Evolutionary conservation across 2,113 vertebrate species (phyloP), one percentile per base, ranked within the genome.

Genomic region (Oceanodroma tethys): DNA sequence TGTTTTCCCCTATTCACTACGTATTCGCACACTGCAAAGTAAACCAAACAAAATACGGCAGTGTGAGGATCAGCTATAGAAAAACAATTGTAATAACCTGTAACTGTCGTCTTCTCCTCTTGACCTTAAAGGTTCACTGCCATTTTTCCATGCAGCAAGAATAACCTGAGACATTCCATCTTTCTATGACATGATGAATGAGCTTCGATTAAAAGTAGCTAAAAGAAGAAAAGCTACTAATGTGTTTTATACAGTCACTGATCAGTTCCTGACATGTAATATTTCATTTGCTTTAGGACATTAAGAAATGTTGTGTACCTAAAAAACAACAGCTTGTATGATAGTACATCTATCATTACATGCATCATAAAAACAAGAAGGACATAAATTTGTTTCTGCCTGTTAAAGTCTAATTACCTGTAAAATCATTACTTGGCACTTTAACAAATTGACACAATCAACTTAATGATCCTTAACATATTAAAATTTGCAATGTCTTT

Each of bases 321-420:
- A 97, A 97, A 97, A 97, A 97, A 97, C 96, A 98, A 96, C 95
- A 97, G 95, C 95, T 97, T 97, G 92, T 66, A 26, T 91, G 91
- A 97, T 92, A 95, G 86, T 83, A 73, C 81, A 97, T 98, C 96
- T 96, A 96, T 98, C 96, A 97, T 97, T 97, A 95, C 85, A 97
- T 82, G 95, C 95, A 95, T 96, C 97, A 97, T 97, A 97, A 98
- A 98, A 97, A 91, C 83, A 97, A 94, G 88, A 81, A 94, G 89
- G 94, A 96, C 92, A 97, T 97, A 95, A 97, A 98, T 98, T 97
- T 81, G 81, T 97, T 98, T 97, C 97, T 98, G 88, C 91, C 97
- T 85, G 95, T 97, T 98, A 96, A 98, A 96, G 86, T 98, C 96
- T 98, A 98, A 98, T 98, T 98, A 98, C 97, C 98, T 98, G 96